phyloP scores from a whole-genome alignment of 2,797 vertebrate species.

The Anniella stebbinsi region DNA sequence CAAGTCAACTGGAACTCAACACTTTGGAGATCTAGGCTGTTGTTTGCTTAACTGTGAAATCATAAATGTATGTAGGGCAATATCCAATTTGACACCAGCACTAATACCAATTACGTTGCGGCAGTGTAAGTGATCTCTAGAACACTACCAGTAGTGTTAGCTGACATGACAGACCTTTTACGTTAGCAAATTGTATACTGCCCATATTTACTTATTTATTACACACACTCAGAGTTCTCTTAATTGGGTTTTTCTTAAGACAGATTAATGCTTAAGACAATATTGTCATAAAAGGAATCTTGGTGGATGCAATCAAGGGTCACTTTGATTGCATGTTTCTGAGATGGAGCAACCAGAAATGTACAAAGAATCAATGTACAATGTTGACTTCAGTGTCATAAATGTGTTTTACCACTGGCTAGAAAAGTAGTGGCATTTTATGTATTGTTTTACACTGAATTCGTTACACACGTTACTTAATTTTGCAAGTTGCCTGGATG shows the following conservation, averaged over 20 bases:
- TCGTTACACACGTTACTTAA: neutral
- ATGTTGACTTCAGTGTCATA: too few species aligned
- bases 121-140: too few species aligned
- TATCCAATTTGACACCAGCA: too few species aligned
- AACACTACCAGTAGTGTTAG: too few species aligned
- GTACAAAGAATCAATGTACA: neutral
- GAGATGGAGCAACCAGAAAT: neutral
- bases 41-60: neutral
- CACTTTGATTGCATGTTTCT: neutral
- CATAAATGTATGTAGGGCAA: neutral
- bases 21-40: neutral
- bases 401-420: neutral
- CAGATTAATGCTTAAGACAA: too few species aligned
- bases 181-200: neutral
- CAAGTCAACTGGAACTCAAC: neutral
- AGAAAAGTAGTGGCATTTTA: neutral
- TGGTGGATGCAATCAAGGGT: neutral
- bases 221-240: neutral
- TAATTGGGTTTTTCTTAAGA: too few species aligned
- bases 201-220: neutral
- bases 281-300: neutral
- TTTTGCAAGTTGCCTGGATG: neutral
- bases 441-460: neutral
- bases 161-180: too few species aligned
- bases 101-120: too few species aligned